Base-by-base conservation (phyloP, 2,113 vertebrate genomes). In the Phylloscopus trochilus region DNA sequence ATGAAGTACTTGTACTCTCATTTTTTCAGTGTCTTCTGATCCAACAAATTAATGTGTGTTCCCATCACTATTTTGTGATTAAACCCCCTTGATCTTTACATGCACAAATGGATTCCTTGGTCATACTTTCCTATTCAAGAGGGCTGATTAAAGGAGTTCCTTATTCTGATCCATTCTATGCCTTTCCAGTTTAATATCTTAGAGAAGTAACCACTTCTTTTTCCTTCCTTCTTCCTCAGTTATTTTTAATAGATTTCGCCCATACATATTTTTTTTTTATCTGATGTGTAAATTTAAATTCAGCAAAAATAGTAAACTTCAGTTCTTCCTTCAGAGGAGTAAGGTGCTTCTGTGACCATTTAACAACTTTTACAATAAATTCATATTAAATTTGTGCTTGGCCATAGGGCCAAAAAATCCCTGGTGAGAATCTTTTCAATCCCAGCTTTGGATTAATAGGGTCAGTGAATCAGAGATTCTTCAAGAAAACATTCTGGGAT, bases 1-100 rank as follows among this genome's bases (percentile, higher is more conserved):
- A 66, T 62, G 17, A 90, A 89, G 21, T 18, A 87, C 68, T 77
- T 53, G 24, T 56, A 74, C 28, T 30, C 31, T 21, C 37, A 66
- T 92, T 80, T 76, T 74, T 94, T 66, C 86, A 31, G n/a, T 72
- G 52, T 41, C 41, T 96, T 52, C 74, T 95, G 77, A 86, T 77
- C 74, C 81, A 37, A 91, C 21, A 69, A 92, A 94, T 73, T 83
- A 79, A 78, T 58, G 26, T 91, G 63, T 58, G 63, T 67, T 86
- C 33, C 74, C 84, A 83, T 72, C 64, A 60, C 47, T 81, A 81
- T 83, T 80, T 85, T 82, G 44, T 94, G 81, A 91, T 87, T 93
- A 91, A 85, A 79, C 27, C 6, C 7, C 9, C 87, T 89, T 74
- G 68, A 89, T 89, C 64, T 83, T 93, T 60, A 79, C 28, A 76